Conservation (phyloP, 2,113 vertebrate genomes). For the Casuarius casuarius region DNA sequence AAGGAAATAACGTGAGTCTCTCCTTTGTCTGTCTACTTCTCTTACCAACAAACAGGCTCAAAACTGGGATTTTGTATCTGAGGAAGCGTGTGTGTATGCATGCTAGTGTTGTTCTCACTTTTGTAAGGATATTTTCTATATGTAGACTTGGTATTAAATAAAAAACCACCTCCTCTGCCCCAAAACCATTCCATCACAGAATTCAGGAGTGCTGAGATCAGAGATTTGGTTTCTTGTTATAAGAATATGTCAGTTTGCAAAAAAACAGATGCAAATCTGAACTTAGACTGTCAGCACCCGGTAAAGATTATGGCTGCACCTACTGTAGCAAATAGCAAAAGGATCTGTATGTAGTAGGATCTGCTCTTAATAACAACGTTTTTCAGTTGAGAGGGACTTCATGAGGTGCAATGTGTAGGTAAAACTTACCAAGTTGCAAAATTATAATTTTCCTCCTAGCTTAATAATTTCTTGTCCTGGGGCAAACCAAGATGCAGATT, state of each 20-base stretch:
- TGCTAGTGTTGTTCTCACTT: neutral
- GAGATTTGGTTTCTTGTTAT: neutral
- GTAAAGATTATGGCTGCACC: neutral
- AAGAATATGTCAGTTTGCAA: neutral
- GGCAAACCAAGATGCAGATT: neutral
- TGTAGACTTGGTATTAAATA: neutral
- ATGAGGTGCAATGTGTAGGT: conserved; percentile 39
- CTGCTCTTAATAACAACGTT: conserved; percentile 52
- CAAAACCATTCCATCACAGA: neutral
- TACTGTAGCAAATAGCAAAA: neutral
- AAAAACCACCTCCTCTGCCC: neutral
- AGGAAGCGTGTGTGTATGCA: neutral
- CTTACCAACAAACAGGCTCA: neutral
- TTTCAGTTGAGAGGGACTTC: conserved; percentile 57
- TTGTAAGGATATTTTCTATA: neutral
- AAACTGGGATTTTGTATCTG: neutral
- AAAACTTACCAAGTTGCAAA: conserved; percentile 1
- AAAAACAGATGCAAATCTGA: neutral
- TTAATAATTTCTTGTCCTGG: conserved; percentile 31
- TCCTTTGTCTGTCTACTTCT: neutral
- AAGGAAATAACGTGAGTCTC: conserved; percentile 88
- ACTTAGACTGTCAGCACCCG: neutral
- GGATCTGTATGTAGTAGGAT: neutral
- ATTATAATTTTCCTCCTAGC: neutral
- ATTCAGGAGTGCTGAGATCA: neutral